These are phyloP conservation scores for Mormyrus proboscirostris DNA, from an alignment of 2,797 vertebrate species.

Conservation along the genomic window DNA sequence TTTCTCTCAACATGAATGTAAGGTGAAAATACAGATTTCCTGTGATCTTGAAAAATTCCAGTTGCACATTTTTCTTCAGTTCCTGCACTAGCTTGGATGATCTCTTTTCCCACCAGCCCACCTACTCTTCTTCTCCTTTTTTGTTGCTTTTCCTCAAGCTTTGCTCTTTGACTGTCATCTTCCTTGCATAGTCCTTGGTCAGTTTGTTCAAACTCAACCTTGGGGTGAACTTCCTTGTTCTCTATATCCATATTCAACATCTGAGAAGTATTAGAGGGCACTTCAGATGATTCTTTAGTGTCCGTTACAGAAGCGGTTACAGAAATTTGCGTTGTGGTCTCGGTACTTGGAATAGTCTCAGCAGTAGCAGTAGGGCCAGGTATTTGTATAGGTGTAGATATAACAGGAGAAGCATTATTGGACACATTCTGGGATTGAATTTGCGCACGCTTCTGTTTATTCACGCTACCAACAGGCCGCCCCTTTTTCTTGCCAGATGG, in stretches of 20 bases:
- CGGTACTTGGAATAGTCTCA: slow-evolving; percentile 30
- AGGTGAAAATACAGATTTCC: slow-evolving; percentile 83
- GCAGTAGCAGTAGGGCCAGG: slow-evolving; percentile 32
- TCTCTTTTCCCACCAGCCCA: slow-evolving; percentile 59
- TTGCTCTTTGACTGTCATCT: slow-evolving; percentile 45
- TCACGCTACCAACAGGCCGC: slow-evolving; percentile 92
- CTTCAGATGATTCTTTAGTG: slow-evolving; percentile 35
- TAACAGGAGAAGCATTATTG: slow-evolving; percentile 33
- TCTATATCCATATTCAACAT: slow-evolving; percentile 57
- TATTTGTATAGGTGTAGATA: slow-evolving; percentile 29
- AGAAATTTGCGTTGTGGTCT: slow-evolving; percentile 33
- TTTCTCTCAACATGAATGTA: slow-evolving; percentile 95
- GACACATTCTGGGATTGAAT: slow-evolving; percentile 45
- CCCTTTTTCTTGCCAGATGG: slow-evolving; percentile 98
- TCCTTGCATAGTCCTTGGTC: slow-evolving; percentile 57
- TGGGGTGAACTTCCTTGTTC: slow-evolving; percentile 57
- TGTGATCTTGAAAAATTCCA: slow-evolving; percentile 70
- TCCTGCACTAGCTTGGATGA: slow-evolving; percentile 54
- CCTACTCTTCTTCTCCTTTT: slow-evolving; percentile 57
- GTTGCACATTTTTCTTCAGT: slow-evolving; percentile 34
- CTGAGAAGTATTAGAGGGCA: slow-evolving; percentile 52
- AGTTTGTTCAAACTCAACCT: slow-evolving; percentile 55
- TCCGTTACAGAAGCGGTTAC: slow-evolving; percentile 38
- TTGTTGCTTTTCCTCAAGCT: slow-evolving; percentile 49
- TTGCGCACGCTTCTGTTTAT: slow-evolving; percentile 89